Evolutionary conservation across 37 sponge, comb jelly and placozoan genomes (phyloP).

Genomic region (Geodia barretti): DNA sequence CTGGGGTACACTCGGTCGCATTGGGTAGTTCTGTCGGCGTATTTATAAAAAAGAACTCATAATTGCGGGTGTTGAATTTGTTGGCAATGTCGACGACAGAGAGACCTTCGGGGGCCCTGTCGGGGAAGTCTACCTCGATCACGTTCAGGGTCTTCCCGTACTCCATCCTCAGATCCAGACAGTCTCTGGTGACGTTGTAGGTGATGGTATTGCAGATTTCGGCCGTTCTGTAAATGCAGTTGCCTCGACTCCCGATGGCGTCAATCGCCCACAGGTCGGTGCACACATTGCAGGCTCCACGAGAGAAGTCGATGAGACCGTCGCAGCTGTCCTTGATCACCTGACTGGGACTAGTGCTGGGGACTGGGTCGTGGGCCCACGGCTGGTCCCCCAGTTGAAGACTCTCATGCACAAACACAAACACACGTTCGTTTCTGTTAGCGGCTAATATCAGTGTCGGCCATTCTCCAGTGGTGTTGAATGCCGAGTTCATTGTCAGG

Average conservation of each 20-base stretch:
- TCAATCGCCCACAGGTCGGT: background rate
- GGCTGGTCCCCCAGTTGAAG: background rate
- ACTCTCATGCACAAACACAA: conserved; percentile 22
- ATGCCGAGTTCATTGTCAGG: conserved; percentile 11
- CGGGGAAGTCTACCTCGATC: conserved; percentile 11
- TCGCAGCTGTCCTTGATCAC: background rate
- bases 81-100: background rate
- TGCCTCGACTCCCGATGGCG: background rate
- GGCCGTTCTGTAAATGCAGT: background rate
- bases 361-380: background rate
- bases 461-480: conserved; percentile 15
- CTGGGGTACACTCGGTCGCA: background rate
- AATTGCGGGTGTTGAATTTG: background rate
- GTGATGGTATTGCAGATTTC: background rate
- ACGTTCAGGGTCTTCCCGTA: conserved; percentile 8
- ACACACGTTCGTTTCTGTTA: conserved; percentile 6
- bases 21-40: background rate
- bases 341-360: background rate
- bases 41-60: background rate
- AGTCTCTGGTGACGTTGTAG: background rate
- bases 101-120: background rate
- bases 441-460: conserved; percentile 43
- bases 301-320: background rate
- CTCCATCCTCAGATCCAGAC: background rate
- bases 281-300: background rate